Evolutionary conservation across 2,888 invertebrate species (phyloP).

Genomic region (Agonopterix alstromeriana): DNA sequence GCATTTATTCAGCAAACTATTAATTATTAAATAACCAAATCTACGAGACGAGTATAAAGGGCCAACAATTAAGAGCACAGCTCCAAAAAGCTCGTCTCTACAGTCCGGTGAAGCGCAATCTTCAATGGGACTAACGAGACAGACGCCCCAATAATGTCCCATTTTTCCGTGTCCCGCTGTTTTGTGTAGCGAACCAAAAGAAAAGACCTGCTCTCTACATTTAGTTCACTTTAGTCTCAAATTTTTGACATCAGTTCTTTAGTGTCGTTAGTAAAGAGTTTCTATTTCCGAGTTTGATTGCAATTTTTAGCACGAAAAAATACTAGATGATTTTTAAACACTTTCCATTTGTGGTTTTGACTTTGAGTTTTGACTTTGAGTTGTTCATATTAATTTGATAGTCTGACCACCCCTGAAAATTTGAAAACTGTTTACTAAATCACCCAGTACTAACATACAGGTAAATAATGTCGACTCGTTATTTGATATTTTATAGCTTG

Average conservation of each 20-base stretch:
- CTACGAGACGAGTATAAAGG: constrained; percentile 27
- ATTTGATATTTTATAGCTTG: too few species aligned
- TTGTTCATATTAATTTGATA: too few species aligned
- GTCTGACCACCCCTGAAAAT: too few species aligned
- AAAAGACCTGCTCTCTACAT: constrained; percentile 28
- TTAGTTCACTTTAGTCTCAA: constrained; percentile 30
- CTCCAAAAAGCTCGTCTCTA: constrained; percentile 32
- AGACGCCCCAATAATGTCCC: constrained; percentile 31
- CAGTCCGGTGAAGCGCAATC: constrained; percentile 29
- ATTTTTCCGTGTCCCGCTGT: constrained; percentile 10
- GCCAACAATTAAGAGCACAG: constrained; percentile 28
- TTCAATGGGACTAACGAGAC: constrained; percentile 61
- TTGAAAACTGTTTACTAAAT: too few species aligned
- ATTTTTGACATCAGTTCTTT: constrained; percentile 18
- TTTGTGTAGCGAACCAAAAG: constrained; percentile 26
- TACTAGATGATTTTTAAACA: too few species aligned
- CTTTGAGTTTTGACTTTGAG: too few species aligned
- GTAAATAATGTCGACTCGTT: too few species aligned
- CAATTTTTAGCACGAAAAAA: too few species aligned
- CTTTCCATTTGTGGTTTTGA: too few species aligned
- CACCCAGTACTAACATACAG: too few species aligned
- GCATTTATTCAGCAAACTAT: neutral
- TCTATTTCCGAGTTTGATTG: too few species aligned
- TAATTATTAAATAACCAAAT: constrained; percentile 17
- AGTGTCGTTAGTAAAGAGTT: too few species aligned